Evolutionary conservation across 2,797 vertebrate genomes (phyloP).

Genomic region (Esox masquinongy): DNA sequence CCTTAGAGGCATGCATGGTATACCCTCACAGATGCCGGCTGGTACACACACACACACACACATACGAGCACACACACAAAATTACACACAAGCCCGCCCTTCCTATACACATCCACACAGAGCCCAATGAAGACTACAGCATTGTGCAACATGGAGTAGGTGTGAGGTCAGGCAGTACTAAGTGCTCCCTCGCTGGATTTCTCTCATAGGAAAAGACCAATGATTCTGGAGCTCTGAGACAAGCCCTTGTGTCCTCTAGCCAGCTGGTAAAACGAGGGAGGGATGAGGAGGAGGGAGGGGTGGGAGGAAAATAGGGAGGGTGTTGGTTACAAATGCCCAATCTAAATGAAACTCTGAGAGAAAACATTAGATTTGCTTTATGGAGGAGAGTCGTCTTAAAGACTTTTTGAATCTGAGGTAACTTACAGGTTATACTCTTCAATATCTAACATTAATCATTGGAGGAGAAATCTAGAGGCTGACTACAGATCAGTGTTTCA

Average conservation of each 20-base stretch:
- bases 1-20: neutral
- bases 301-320: neutral
- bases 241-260: constrained; percentile 77
- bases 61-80: constrained; percentile 6
- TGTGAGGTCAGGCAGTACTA: constrained; percentile 49
- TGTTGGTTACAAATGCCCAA: constrained; percentile 39
- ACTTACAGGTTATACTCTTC: neutral
- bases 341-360: constrained; percentile 60
- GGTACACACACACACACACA: constrained; percentile 13
- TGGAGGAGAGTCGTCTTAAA: neutral
- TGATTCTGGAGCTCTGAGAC: constrained; percentile 76
- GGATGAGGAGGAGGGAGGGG: constrained; percentile 21
- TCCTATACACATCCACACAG: constrained; percentile 12
- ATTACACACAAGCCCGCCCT: neutral
- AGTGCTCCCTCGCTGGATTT: constrained; percentile 51
- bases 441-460: neutral
- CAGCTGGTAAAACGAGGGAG: constrained; percentile 56
- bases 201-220: constrained; percentile 79
- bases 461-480: neutral
- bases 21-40: neutral
- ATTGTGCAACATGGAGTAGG: constrained; percentile 47
- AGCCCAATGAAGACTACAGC: constrained; percentile 35
- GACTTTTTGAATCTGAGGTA: neutral
- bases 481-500: neutral
- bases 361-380: neutral